Percentiles rank a stretch among this genome's conserved stretches.
These are phyloP conservation scores for Drosophila basisetae DNA, from an alignment of 2,888 invertebrate species.

Conservation along the genomic window DNA sequence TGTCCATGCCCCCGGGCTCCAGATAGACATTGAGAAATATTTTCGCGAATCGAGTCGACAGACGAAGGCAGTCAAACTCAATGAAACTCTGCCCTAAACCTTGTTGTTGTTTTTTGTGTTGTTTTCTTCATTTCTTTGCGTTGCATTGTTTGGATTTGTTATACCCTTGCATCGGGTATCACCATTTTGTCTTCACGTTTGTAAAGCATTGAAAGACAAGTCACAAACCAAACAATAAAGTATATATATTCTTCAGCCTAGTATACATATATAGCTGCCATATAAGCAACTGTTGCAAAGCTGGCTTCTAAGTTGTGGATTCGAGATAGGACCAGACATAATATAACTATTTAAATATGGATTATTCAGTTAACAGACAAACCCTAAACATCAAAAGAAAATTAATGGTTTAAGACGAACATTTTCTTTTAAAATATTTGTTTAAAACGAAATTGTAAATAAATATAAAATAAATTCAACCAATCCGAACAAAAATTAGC, in stretches of 20 bases:
- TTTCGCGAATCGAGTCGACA: constrained; percentile 79
- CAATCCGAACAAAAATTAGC: background rate
- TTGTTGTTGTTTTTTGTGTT: constrained; percentile 4
- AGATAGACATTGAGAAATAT: constrained; percentile 79
- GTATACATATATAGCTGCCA: background rate
- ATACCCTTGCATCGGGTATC: background rate
- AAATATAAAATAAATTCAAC: background rate
- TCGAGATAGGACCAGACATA: background rate
- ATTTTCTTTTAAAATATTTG: background rate
- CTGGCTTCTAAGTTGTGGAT: background rate
- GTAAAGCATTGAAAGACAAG: background rate
- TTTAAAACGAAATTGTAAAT: background rate
- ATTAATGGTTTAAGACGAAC: background rate
- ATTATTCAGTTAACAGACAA: background rate
- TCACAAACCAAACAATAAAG: background rate
- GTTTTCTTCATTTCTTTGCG: background rate
- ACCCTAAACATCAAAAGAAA: no score
- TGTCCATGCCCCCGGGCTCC: constrained; percentile 61
- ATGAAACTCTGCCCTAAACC: constrained; percentile 53
- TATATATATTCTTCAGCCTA: background rate
- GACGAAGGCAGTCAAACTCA: constrained; percentile 66
- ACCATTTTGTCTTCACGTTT: background rate
- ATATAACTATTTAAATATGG: background rate
- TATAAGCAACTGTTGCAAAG: background rate
- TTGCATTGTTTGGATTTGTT: constrained; percentile 3